Conservation (phyloP, 2,113 vertebrate genomes). For the Psittacula cyanocephala region DNA sequence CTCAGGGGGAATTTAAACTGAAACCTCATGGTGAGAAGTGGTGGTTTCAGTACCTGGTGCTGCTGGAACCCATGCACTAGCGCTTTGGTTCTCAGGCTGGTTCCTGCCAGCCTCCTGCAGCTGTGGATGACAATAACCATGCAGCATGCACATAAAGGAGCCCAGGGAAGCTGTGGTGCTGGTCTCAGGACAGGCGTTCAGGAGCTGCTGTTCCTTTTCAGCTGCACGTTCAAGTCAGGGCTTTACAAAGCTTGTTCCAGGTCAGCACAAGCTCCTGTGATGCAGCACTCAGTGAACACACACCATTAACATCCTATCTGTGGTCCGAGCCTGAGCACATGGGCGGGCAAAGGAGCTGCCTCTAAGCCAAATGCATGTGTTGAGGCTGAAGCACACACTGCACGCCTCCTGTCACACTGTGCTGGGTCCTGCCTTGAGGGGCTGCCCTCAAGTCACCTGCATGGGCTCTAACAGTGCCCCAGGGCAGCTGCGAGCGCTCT, state of each 20-base stretch:
- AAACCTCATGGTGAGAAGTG: background rate
- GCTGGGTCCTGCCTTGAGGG: background rate
- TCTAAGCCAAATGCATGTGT: fast-evolving
- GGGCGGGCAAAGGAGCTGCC: background rate
- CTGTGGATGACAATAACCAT: background rate
- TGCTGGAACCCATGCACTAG: background rate
- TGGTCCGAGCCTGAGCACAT: background rate
- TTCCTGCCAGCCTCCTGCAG: background rate
- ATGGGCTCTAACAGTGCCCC: background rate
- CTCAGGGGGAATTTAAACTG: background rate
- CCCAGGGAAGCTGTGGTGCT: background rate
- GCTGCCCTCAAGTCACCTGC: background rate
- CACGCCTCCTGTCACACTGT: fast-evolving
- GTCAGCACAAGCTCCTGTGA: background rate
- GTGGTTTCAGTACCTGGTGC: background rate
- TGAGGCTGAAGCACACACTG: background rate
- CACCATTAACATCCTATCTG: background rate
- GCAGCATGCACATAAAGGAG: background rate
- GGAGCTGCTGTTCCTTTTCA: background rate
- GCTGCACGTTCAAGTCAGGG: background rate
- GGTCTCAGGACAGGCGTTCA: fast-evolving
- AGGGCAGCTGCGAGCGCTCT: background rate
- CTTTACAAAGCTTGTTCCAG: background rate
- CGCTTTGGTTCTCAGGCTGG: background rate
- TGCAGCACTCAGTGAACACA: background rate